These are phyloP conservation scores for Bos indicus DNA, from an alignment of 2,113 vertebrate species.

Conservation along the genomic window DNA sequence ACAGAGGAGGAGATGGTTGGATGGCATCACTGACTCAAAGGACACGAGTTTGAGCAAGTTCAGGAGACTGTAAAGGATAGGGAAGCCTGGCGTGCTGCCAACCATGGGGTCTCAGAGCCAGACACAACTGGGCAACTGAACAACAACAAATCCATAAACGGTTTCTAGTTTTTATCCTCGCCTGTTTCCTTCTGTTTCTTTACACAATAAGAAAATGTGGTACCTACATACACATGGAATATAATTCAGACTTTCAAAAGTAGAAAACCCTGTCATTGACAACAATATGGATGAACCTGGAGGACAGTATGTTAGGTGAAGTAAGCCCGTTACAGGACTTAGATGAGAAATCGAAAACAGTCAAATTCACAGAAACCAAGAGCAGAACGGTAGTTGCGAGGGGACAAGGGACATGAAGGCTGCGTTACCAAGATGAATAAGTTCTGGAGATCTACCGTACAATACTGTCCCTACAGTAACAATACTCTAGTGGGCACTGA, in stretches of 20 bases:
- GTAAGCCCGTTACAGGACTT: neutral
- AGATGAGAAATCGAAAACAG: neutral
- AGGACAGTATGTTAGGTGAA: neutral
- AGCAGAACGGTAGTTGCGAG: neutral
- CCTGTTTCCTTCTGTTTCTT: neutral
- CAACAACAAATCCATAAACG: neutral
- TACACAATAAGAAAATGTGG: neutral
- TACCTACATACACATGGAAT: neutral
- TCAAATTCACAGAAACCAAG: neutral
- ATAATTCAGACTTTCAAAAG: neutral
- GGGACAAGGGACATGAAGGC: neutral
- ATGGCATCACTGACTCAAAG: neutral
- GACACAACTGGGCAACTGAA: neutral
- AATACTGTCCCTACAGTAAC: too few relatives aligned
- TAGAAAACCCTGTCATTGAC: neutral
- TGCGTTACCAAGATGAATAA: neutral
- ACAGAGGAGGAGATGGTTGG: neutral
- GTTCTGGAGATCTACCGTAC: neutral
- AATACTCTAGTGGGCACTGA: neutral
- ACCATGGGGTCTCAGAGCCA: neutral
- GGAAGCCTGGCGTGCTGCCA: neutral
- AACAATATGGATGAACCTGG: neutral
- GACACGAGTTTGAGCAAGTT: neutral
- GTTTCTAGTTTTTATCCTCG: neutral
- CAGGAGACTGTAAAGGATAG: neutral